phyloP scores from a whole-genome alignment of 2,888 invertebrate species.

The Drosophila siamana region DNA sequence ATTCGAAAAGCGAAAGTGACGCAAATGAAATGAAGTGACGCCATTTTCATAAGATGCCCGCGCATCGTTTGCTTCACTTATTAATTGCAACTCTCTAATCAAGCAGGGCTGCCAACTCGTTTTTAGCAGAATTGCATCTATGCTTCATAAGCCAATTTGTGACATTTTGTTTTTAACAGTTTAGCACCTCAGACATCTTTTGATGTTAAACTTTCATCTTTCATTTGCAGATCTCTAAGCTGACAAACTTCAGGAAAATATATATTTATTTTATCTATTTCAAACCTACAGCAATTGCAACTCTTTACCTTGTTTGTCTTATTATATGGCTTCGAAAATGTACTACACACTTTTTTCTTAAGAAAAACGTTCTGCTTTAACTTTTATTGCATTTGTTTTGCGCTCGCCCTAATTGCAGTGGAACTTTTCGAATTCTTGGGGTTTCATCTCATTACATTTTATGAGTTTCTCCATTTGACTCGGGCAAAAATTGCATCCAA shows the following conservation, averaged over 20 bases:
- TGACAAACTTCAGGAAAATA: too few relatives aligned
- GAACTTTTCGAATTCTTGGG: slow-evolving; percentile 26
- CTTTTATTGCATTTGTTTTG: not conserved
- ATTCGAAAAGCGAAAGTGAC: slow-evolving; percentile 52
- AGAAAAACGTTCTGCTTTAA: too few relatives aligned
- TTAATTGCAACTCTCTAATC: slow-evolving; percentile 3
- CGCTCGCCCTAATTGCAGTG: slow-evolving; percentile 2
- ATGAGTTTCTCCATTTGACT: slow-evolving; percentile 48
- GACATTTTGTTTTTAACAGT: too few relatives aligned
- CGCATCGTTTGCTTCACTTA: not conserved
- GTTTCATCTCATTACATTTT: slow-evolving; percentile 70
- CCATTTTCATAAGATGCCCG: not conserved
- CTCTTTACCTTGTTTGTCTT: too few relatives aligned
- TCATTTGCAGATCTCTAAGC: too few relatives aligned
- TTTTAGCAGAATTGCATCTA: not conserved
- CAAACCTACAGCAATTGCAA: too few relatives aligned
- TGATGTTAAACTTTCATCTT: too few relatives aligned
- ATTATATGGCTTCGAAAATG: too few relatives aligned
- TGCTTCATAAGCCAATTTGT: too few relatives aligned
- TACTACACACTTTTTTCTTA: too few relatives aligned
- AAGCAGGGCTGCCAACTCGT: not conserved
- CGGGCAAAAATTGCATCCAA: slow-evolving; percentile 16
- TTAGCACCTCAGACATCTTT: too few relatives aligned
- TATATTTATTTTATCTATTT: too few relatives aligned
- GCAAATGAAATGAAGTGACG: slow-evolving; percentile 29